Percentiles rank a stretch among this genome's conserved stretches.
These are phyloP conservation scores for Nasonia vitripennis DNA, from an alignment of 1,140 invertebrate genomes.

Conservation along the genomic window DNA sequence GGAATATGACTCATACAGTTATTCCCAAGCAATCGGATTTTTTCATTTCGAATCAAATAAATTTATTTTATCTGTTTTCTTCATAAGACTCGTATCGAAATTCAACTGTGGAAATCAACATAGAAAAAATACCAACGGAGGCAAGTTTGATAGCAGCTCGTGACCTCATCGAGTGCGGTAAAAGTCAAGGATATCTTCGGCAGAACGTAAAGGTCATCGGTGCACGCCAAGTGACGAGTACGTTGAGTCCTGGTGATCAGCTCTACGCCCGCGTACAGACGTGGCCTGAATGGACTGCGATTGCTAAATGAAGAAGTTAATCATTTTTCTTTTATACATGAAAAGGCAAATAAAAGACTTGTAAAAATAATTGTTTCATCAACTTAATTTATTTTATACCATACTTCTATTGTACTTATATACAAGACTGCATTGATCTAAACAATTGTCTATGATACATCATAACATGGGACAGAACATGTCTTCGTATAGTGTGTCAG, in stretches of 20 bases:
- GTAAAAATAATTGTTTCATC: slow-evolving; percentile 50
- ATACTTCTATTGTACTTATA: slow-evolving; percentile 60
- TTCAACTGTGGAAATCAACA: slow-evolving; percentile 64
- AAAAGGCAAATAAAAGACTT: not conserved
- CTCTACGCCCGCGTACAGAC: slow-evolving; percentile 74
- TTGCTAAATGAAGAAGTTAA: not conserved
- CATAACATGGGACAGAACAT: slow-evolving; percentile 53
- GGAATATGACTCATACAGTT: not conserved
- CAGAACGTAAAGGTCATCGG: slow-evolving; percentile 78
- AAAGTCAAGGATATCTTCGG: slow-evolving; percentile 76
- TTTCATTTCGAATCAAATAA: not conserved
- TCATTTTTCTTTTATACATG: not conserved
- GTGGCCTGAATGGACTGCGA: slow-evolving; percentile 65
- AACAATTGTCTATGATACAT: slow-evolving; percentile 61
- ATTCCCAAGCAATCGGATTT: not conserved
- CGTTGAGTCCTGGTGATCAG: slow-evolving; percentile 79
- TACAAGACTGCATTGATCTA: slow-evolving; percentile 66
- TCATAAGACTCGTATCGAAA: slow-evolving; percentile 59
- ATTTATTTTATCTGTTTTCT: not conserved
- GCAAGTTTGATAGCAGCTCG: slow-evolving; percentile 77
- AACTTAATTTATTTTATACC: slow-evolving; percentile 67
- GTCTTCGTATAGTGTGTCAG: slow-evolving; percentile 55
- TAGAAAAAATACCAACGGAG: slow-evolving; percentile 78
- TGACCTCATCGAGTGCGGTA: slow-evolving; percentile 79
- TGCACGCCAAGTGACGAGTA: slow-evolving; percentile 78